These are phyloP conservation scores for Ictalurus punctatus DNA, from an alignment of 2,113 vertebrate species.

Conservation along the genomic window DNA sequence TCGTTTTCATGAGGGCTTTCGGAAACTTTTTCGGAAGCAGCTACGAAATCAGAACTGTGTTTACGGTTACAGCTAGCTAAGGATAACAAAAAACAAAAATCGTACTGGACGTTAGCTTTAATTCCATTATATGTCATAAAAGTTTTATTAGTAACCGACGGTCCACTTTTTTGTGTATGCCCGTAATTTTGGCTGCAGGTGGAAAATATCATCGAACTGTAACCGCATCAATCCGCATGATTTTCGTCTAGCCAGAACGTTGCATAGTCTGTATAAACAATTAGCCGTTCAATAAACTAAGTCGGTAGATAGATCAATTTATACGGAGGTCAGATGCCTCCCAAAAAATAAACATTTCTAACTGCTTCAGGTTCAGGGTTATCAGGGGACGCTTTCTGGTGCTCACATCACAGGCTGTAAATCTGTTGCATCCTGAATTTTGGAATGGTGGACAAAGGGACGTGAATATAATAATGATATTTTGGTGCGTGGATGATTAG, in stretches of 20 bases:
- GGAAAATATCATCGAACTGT: neutral
- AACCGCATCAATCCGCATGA: too few species aligned
- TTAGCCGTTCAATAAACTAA: slow-evolving; percentile 21
- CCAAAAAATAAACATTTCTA: slow-evolving; percentile 64
- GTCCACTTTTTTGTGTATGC: neutral
- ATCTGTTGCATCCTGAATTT: slow-evolving; percentile 62
- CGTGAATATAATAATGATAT: slow-evolving; percentile 69
- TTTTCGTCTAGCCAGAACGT: slow-evolving; percentile 21
- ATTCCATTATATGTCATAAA: neutral
- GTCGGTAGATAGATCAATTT: neutral
- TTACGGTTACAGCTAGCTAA: neutral
- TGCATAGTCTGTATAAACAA: slow-evolving; percentile 50
- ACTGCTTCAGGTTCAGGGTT: neutral
- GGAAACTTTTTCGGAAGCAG: neutral
- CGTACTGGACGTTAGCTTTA: neutral
- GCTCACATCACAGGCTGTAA: slow-evolving; percentile 72
- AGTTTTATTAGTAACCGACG: neutral
- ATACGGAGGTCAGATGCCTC: neutral
- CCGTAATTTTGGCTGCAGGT: neutral
- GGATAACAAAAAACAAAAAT: neutral
- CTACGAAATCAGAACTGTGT: neutral
- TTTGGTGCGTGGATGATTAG: slow-evolving; percentile 74
- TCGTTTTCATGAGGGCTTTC: neutral
- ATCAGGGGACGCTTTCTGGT: neutral
- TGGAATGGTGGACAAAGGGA: slow-evolving; percentile 62